Evolutionary conservation across 64 coral and sea anemone genomes (phyloP).

Genomic region (Trachythela sp.): DNA sequence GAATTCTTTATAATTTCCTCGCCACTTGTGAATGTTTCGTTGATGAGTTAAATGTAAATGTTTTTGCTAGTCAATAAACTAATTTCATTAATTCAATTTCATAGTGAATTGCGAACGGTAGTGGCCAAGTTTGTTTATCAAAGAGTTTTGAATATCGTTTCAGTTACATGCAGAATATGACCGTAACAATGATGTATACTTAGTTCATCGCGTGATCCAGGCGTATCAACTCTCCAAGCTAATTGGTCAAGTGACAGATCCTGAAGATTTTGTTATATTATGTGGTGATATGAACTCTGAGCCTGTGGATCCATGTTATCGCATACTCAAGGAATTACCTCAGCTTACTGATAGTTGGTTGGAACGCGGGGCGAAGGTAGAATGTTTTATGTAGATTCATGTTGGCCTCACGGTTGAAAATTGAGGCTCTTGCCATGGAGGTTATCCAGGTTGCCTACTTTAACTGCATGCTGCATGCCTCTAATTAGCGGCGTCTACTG

Average conservation of each 20-base stretch:
- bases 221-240: constrained; percentile 12
- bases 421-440: too few species aligned
- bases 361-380: not conserved
- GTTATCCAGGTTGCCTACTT: too few species aligned
- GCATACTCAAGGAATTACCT: not conserved
- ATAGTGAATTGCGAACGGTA: too few species aligned
- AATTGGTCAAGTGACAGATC: not conserved
- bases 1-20: too few species aligned
- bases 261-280: not conserved
- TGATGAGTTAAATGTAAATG: too few species aligned
- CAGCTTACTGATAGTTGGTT: not conserved
- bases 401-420: too few species aligned
- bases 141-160: not conserved
- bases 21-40: too few species aligned
- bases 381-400: not conserved
- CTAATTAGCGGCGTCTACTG: too few species aligned
- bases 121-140: too few species aligned
- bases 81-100: too few species aligned
- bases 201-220: not conserved
- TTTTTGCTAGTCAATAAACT: too few species aligned
- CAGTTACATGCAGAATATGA: constrained; percentile 10
- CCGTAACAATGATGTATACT: not conserved
- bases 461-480: too few species aligned
- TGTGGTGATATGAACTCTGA: constrained; percentile 19
- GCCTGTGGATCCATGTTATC: constrained; percentile 19